A percentile compares a stretch with the other conserved stretches of the same genome.
phyloP scores from a whole-genome alignment of 2,113 vertebrate species.

The Rhabdomys dilectus region DNA sequence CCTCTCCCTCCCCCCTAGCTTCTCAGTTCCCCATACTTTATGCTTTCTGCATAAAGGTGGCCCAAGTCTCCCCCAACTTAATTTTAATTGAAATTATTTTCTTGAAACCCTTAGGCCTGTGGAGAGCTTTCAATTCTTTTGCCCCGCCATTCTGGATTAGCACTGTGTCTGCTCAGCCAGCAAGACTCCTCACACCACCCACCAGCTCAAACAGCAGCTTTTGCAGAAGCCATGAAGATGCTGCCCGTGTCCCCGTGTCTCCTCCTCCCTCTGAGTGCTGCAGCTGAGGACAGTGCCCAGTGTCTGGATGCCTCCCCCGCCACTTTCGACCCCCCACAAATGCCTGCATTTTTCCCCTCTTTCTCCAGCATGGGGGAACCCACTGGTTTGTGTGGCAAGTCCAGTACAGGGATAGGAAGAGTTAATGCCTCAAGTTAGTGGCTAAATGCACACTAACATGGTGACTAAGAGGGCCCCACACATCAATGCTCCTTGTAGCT shows the following conservation, averaged over 20 bases:
- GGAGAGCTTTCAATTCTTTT: neutral
- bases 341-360: neutral
- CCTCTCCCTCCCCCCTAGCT: neutral
- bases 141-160: neutral
- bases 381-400: neutral
- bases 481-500: accelerated
- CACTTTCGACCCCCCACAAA: neutral
- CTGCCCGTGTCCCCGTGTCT: neutral
- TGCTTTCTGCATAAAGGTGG: neutral
- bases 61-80: neutral
- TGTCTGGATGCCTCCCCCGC: neutral
- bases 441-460: neutral
- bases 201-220: neutral
- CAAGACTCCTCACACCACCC: neutral
- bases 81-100: constrained; percentile 47
- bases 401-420: neutral
- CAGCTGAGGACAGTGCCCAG: neutral
- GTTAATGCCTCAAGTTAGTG: neutral
- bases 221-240: neutral
- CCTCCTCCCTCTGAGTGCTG: neutral
- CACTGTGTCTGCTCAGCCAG: neutral
- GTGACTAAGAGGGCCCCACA: too few species aligned
- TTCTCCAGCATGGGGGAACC: neutral
- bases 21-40: neutral
- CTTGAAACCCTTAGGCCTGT: neutral